Evolutionary conservation across 2,888 invertebrate species (phyloP).

Genomic region (Loripinus fragilis): DNA sequence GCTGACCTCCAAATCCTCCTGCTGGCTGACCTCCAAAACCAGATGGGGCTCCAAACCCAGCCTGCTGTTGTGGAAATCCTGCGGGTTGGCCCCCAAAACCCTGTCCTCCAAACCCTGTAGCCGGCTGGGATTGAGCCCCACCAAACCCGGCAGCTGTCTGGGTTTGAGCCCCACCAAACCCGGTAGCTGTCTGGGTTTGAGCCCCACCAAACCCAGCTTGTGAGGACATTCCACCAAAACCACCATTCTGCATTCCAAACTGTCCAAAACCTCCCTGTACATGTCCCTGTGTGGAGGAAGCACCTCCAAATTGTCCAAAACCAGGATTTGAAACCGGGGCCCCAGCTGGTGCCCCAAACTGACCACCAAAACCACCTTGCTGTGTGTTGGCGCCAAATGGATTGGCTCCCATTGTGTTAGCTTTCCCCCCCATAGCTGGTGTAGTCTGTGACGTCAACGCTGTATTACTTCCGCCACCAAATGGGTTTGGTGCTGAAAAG

Average conservation of each 20-base stretch:
- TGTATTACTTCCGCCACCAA: conserved; percentile 55
- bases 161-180: conserved; percentile 49
- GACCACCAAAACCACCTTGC: conserved; percentile 21
- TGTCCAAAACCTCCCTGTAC: conserved; percentile 51
- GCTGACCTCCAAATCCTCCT: conserved; percentile 48
- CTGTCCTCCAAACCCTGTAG: conserved; percentile 44
- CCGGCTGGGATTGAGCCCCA: conserved; percentile 36
- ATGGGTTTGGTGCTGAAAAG: conserved; percentile 65
- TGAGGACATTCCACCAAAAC: conserved; percentile 60
- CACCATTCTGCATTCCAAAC: conserved; percentile 71
- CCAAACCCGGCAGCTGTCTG: conserved; percentile 47
- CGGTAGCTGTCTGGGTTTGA: conserved; percentile 34
- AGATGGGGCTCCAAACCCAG: conserved; percentile 35
- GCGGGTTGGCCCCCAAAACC: conserved; percentile 50
- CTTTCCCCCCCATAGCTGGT: conserved; percentile 20
- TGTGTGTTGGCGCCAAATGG: conserved; percentile 60
- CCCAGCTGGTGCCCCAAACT: background rate
- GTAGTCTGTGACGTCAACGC: conserved; percentile 43
- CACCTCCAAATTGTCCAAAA: conserved; percentile 61
- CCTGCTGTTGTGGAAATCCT: conserved; percentile 40
- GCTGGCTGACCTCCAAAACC: conserved; percentile 32
- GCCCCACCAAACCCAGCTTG: conserved; percentile 45
- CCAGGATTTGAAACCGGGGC: conserved; percentile 39
- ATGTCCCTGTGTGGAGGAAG: conserved; percentile 15
- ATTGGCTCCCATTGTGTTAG: conserved; percentile 53